These are phyloP conservation scores for Chlorodrepanis virens DNA, from an alignment of 2,113 vertebrate genomes.

Conservation along the genomic window DNA sequence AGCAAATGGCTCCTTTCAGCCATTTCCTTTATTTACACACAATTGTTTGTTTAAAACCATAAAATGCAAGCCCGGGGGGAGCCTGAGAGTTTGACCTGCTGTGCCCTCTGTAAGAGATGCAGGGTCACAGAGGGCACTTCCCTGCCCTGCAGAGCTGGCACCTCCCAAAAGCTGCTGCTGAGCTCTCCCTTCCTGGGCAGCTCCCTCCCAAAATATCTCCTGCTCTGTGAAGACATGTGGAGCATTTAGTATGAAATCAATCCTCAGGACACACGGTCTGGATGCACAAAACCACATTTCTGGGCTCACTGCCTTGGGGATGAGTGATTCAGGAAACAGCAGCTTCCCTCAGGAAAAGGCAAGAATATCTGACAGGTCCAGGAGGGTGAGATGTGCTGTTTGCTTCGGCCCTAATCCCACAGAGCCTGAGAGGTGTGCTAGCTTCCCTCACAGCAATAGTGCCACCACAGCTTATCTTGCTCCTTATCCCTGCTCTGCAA, in stretches of 20 bases:
- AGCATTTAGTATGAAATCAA: rapidly evolving
- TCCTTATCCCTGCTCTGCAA: not conserved
- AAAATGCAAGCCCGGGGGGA: conserved; percentile 18
- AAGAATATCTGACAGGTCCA: not conserved
- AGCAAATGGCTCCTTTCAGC: conserved; percentile 11
- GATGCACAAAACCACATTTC: not conserved
- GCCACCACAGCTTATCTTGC: not conserved
- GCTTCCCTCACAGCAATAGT: not conserved
- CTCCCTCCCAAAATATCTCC: not conserved
- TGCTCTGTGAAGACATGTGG: rapidly evolving
- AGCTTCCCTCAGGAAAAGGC: not conserved
- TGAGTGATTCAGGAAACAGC: not conserved
- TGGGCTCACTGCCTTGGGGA: not conserved
- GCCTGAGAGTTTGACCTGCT: not conserved
- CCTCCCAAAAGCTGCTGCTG: not conserved
- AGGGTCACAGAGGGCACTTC: not conserved
- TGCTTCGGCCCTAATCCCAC: not conserved
- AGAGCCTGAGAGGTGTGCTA: not conserved
- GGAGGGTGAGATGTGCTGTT: not conserved
- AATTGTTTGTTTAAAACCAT: conserved; percentile 17
- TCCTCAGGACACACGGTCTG: rapidly evolving
- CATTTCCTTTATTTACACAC: conserved; percentile 17
- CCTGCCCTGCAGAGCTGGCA: not conserved
- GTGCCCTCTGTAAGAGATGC: not conserved
- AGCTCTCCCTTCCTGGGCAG: not conserved